phyloP scores from a whole-genome alignment of 2,797 vertebrate genomes.

The Danio kyathit region DNA sequence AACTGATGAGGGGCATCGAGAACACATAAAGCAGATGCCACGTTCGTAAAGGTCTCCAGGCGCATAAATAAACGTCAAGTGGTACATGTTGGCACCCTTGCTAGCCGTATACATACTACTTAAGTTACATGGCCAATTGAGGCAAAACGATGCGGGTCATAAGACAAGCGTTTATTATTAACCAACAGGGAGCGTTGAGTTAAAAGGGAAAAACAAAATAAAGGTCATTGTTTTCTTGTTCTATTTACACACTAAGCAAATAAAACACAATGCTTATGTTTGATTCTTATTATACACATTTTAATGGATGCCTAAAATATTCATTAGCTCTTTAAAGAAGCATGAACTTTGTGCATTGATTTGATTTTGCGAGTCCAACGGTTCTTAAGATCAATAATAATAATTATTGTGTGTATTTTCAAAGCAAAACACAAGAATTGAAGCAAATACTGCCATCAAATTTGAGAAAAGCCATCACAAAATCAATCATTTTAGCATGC shows the following conservation, averaged over 20 bases:
- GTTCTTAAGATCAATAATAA: too few relatives aligned
- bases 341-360: too few relatives aligned
- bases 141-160: slow-evolving; percentile 27
- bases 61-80: slow-evolving; percentile 53
- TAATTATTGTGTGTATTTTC: too few relatives aligned
- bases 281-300: neutral
- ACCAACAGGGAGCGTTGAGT: neutral
- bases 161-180: slow-evolving; percentile 30
- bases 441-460: too few relatives aligned
- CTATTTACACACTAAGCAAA: too few relatives aligned
- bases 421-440: too few relatives aligned
- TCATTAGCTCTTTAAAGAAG: too few relatives aligned
- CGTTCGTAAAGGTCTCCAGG: slow-evolving; percentile 44
- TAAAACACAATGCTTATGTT: neutral
- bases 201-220: neutral
- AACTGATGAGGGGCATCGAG: slow-evolving; percentile 44
- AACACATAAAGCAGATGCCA: slow-evolving; percentile 41
- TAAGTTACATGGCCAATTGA: slow-evolving; percentile 42
- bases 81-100: slow-evolving; percentile 40
- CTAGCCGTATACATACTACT: slow-evolving; percentile 29
- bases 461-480: too few relatives aligned
- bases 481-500: too few relatives aligned
- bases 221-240: neutral
- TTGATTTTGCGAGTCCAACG: too few relatives aligned
- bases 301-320: neutral